Evolutionary conservation across 2,797 vertebrate species (phyloP), one percentile per base, ranked within the genome.

Genomic region (Melanotaenia maccullochi): DNA sequence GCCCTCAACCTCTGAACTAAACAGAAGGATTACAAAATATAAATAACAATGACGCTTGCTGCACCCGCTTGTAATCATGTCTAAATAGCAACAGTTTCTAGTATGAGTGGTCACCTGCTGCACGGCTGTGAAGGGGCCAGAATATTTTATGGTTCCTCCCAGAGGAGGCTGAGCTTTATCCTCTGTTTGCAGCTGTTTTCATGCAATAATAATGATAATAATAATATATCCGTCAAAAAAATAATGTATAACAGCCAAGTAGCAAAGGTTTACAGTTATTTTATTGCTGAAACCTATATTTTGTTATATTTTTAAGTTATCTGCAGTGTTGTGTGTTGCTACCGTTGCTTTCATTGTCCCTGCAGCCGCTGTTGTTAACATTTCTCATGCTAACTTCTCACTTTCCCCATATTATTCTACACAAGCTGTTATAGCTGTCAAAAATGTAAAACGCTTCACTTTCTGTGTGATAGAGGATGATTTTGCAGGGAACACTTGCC

Each of bases 11-110:
- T 76, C 60, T 78, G 75, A 86, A 81, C 73, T 81, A 85, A 90
- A 88, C 73, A 74, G 60, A 65, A 75, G 62, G 73, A 77, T 87
- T 76, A 70, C 65, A 78, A 75, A 83, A 73, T 89, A 93, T 93
- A 93, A 93, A 92, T 91, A 89, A 92, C 85, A 89, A 81, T 91
- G 91, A 90, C 83, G 85, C 76, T 74, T 69, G 68, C 68, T 65
- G 68, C 82, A 55, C 66, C 56, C 35, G 22, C 36, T 75, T 84
- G 83, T 91, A 85, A 90, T 90, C 85, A 65, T 36, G n/a, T 79
- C 86, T 79, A 93, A 92, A 93, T 79, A 92, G 90, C 90, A 93
- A 93, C 93, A 76, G 91, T 93, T 89, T 93, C 89, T 82, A 91
- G 87, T 90, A 87, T 73, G 36, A 68, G 74, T 65, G 81, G 82